These are phyloP conservation scores for Leucania comma DNA, from an alignment of 2,888 invertebrate genomes.

Conservation along the genomic window DNA sequence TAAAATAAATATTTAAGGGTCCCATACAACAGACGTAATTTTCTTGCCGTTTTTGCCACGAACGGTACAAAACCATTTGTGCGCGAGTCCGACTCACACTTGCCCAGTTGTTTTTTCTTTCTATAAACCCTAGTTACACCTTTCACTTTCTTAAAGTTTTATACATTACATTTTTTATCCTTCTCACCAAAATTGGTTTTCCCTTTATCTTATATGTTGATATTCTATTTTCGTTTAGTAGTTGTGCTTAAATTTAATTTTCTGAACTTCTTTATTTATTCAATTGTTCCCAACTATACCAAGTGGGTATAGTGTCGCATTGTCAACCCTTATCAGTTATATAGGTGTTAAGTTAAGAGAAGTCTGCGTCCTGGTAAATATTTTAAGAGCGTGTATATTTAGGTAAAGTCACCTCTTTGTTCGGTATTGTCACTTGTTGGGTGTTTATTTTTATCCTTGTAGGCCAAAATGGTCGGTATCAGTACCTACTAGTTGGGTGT, in stretches of 20 bases:
- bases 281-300: constrained; percentile 63
- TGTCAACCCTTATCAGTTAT: constrained; percentile 69
- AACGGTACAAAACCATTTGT: too few relatives aligned
- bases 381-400: neutral
- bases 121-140: constrained; percentile 8
- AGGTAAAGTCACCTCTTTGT: neutral
- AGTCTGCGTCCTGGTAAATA: constrained; percentile 18
- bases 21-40: too few relatives aligned
- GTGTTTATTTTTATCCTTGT: neutral
- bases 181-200: constrained; percentile 30
- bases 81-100: too few relatives aligned
- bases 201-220: constrained; percentile 22
- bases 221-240: constrained; percentile 34
- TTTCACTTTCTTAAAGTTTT: neutral
- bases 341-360: constrained; percentile 44
- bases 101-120: constrained; percentile 5
- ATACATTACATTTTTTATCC: constrained; percentile 28
- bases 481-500: neutral
- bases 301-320: constrained; percentile 57
- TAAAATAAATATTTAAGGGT: too few relatives aligned
- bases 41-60: too few relatives aligned
- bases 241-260: constrained; percentile 59
- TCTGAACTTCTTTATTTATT: constrained; percentile 54
- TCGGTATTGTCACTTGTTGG: neutral
- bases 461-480: too few relatives aligned